Evolutionary conservation across 1,140 invertebrate species (phyloP).

Genomic region (Drosophila punjabiensis): DNA sequence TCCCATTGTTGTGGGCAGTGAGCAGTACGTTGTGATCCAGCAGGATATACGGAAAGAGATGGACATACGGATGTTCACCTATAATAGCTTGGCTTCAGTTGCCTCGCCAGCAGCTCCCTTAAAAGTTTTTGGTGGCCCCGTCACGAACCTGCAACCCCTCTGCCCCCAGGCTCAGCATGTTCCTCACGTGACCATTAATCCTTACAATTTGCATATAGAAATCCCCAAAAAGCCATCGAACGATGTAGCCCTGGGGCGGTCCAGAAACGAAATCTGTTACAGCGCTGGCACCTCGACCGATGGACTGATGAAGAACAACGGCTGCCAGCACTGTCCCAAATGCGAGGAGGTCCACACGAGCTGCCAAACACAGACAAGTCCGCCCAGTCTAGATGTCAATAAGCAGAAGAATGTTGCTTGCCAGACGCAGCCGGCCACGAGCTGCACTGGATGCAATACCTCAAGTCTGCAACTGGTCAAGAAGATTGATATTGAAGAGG

Average conservation of each 20-base stretch:
- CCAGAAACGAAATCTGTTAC: slow-evolving; percentile 33
- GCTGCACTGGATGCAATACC: slow-evolving; percentile 13
- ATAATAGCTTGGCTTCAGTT: slow-evolving; percentile 25
- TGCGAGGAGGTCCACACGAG: background rate
- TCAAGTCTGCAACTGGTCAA: background rate
- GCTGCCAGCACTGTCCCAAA: background rate
- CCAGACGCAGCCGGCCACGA: background rate
- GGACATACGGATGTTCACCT: slow-evolving; percentile 54
- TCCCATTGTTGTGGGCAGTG: slow-evolving; percentile 62
- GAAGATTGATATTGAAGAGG: background rate
- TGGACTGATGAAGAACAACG: background rate
- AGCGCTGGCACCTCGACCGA: slow-evolving; percentile 47
- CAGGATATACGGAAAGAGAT: slow-evolving; percentile 69
- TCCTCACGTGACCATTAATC: background rate
- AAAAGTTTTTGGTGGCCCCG: background rate
- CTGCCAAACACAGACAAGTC: slow-evolving; percentile 15
- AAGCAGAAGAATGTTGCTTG: background rate
- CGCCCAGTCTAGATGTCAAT: background rate
- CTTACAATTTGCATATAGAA: background rate
- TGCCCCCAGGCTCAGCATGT: background rate
- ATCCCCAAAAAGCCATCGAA: no score
- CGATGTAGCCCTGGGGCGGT: slow-evolving; percentile 37
- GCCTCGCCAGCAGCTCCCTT: background rate
- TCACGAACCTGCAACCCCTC: background rate
- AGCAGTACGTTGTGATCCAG: slow-evolving; percentile 60